Base-by-base conservation (phyloP, 1,140 invertebrate species). In the Metopolophium dirhodum region DNA sequence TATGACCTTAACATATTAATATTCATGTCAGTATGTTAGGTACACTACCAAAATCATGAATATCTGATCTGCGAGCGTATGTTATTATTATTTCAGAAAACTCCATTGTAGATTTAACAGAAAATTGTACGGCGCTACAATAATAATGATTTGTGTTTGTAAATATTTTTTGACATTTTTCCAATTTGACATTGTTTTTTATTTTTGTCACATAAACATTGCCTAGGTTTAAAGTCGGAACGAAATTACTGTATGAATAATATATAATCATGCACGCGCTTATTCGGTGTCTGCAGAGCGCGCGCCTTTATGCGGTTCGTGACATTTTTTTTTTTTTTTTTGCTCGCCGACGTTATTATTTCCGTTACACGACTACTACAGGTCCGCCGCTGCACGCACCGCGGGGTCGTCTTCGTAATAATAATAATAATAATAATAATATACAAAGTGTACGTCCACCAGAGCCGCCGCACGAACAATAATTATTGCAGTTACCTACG, bases 81-180 rank as follows among this genome's bases (percentile, higher is more conserved):
- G 7, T n/a, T 77, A 77, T 18, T 77, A 9, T 77, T n/a, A 77
- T n/a, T 77, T 20, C 61, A 18, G 61, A n/a, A 18, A 77, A 85
- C 41, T 23, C 22, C 9, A 45, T 26, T 41, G 0, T 41, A 85
- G 37, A 47, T n/a, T 47, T 47, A n/a, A 47, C 85, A 14, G 9
- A 47, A 86, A n/a, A 30, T 26, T n/a, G 18, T n/a, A n/a, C 11
- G 3, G 37, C 30, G 30, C n/a, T 6, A 54, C 23, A 23, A 54
- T 89, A 89, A 89, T 35, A 89, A 89, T 54, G 49, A 89, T 89
- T 89, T 51, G 45, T 88, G 30, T 88, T 35, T 89, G 51, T 54
- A 11, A 54, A 54, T 54, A 37, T 54, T 54, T 35, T 22, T 54
- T 35, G 87, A 54, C 49, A 37, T 7, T 54, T 89, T 89, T 35